Conservation (phyloP, 2,797 vertebrate genomes). For the Kryptolebias ocellatus region DNA sequence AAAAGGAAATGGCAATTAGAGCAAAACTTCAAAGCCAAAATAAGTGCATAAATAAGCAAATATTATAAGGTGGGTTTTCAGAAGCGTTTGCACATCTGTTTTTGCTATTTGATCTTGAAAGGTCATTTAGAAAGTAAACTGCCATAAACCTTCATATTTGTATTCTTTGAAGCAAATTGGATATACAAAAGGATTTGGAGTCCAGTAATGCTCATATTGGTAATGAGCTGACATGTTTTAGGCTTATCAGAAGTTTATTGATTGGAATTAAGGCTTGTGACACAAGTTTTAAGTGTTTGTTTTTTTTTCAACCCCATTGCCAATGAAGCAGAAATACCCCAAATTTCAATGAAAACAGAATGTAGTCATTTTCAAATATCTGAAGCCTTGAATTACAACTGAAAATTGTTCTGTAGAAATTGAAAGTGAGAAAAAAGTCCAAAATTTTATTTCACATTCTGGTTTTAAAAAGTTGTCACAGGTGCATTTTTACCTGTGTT, state of each 20-base stretch:
- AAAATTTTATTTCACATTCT: too few relatives aligned
- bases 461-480: too few relatives aligned
- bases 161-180: constrained; percentile 6
- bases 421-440: too few relatives aligned
- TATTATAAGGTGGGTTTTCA: constrained; percentile 22
- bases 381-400: too few relatives aligned
- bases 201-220: background rate
- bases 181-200: background rate
- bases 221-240: background rate
- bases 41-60: constrained; percentile 51
- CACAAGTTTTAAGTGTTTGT: background rate
- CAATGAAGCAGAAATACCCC: too few relatives aligned
- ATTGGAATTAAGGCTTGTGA: background rate
- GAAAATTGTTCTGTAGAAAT: too few relatives aligned
- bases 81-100: constrained; percentile 4
- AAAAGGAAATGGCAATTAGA: constrained; percentile 66
- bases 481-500: too few relatives aligned
- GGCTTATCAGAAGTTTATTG: background rate
- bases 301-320: too few relatives aligned
- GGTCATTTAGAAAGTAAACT: constrained; percentile 11
- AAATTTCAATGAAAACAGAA: too few relatives aligned
- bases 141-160: background rate
- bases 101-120: constrained; percentile 29
- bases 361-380: too few relatives aligned
- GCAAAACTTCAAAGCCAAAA: constrained; percentile 58